phyloP scores from a whole-genome alignment of 2,888 invertebrate genomes.

The Sinopyrophorus schimmeli region DNA sequence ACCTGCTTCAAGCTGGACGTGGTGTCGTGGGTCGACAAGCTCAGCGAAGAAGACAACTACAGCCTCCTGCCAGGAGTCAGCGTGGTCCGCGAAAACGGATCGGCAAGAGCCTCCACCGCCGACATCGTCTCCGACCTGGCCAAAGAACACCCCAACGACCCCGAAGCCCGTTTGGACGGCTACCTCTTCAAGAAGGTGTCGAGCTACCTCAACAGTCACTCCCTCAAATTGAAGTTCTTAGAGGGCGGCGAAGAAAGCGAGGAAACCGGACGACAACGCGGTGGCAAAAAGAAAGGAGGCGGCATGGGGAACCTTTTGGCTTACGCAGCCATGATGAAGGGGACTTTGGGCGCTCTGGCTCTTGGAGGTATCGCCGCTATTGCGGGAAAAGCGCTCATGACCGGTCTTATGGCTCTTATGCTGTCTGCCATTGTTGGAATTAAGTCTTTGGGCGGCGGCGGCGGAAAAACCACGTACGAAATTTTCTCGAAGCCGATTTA shows the following conservation, averaged over 20 bases:
- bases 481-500: slow-evolving; percentile 82
- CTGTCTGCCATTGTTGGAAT: slow-evolving; percentile 76
- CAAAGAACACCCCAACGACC: slow-evolving; percentile 73
- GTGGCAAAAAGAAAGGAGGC: slow-evolving; percentile 61
- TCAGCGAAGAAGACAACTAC: slow-evolving; percentile 71
- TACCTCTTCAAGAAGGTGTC: slow-evolving; percentile 72
- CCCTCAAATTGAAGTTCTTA: slow-evolving; percentile 70
- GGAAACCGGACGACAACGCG: no score
- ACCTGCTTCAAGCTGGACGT: slow-evolving; percentile 80
- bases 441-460: slow-evolving; percentile 68
- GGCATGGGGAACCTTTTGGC: slow-evolving; percentile 58
- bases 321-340: slow-evolving; percentile 64
- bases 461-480: slow-evolving; percentile 80
- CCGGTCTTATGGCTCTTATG: slow-evolving; percentile 77
- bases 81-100: slow-evolving; percentile 67
- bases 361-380: slow-evolving; percentile 73
- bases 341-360: slow-evolving; percentile 72
- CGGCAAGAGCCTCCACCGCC: slow-evolving; percentile 59
- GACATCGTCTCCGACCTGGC: slow-evolving; percentile 77
- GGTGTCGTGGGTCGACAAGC: slow-evolving; percentile 73
- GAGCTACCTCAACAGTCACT: slow-evolving; percentile 72
- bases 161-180: slow-evolving; percentile 75
- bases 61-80: slow-evolving; percentile 74
- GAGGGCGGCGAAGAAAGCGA: no score
- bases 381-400: slow-evolving; percentile 83